Evolutionary conservation across 2,113 vertebrate genomes (phyloP).

Genomic region (Tetraodon nigroviridis): DNA sequence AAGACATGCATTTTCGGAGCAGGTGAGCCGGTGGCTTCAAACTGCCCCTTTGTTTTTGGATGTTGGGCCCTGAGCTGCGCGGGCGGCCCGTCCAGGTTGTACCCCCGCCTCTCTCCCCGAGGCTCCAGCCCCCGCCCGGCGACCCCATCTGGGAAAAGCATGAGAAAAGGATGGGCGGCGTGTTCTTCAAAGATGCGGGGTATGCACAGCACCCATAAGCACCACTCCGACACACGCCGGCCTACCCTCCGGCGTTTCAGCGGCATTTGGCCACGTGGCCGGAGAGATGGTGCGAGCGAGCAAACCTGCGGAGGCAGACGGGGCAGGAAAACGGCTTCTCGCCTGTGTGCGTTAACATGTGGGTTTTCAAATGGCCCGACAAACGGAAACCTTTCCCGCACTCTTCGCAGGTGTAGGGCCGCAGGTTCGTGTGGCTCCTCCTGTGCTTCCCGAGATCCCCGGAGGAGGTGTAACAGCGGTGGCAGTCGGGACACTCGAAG

Average conservation of each 20-base stretch:
- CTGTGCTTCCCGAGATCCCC: slow-evolving; percentile 71
- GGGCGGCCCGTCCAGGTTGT: too few species aligned
- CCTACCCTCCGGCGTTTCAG: slow-evolving; percentile 23
- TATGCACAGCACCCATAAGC: neutral
- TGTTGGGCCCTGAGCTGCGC: too few species aligned
- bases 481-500: slow-evolving; percentile 70
- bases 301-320: slow-evolving; percentile 68
- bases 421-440: slow-evolving; percentile 70
- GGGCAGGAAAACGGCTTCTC: slow-evolving; percentile 72
- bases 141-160: too few species aligned
- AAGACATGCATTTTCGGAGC: too few species aligned
- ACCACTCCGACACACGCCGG: neutral
- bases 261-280: slow-evolving; percentile 66
- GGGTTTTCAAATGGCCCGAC: slow-evolving; percentile 73
- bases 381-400: slow-evolving; percentile 68
- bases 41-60: too few species aligned
- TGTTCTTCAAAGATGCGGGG: too few species aligned
- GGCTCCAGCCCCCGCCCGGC: too few species aligned
- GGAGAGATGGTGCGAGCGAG: slow-evolving; percentile 68
- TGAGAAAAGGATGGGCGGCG: too few species aligned
- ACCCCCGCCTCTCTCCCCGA: too few species aligned
- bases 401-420: slow-evolving; percentile 78
- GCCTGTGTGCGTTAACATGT: slow-evolving; percentile 75
- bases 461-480: slow-evolving; percentile 67
- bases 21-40: too few species aligned